Conservation (phyloP, 37 sponge, comb jelly and placozoan species). For the Oopsacas minuta region DNA sequence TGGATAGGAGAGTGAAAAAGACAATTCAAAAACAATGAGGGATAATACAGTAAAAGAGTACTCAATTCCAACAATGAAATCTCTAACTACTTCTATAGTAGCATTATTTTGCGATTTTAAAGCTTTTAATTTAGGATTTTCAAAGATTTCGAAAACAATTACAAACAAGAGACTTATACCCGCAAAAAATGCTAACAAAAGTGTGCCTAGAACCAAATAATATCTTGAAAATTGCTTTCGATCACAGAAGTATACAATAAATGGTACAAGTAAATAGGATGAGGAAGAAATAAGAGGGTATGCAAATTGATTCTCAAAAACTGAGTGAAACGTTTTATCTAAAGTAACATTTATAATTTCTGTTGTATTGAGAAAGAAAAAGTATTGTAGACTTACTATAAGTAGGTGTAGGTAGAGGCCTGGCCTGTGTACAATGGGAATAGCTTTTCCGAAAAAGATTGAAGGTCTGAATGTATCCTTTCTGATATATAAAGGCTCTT, state of each 20-base stretch:
- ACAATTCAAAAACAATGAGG: not conserved
- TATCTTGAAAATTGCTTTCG: not conserved
- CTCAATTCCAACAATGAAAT: not conserved
- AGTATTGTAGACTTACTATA: constrained; percentile 11
- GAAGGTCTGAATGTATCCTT: not conserved
- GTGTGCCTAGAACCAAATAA: not conserved
- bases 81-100: not conserved
- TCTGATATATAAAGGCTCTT: not conserved
- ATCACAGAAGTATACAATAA: constrained; percentile 1
- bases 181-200: not conserved
- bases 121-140: not conserved
- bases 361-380: not conserved
- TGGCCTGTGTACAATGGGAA: not conserved
- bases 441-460: not conserved
- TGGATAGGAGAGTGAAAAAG: not conserved
- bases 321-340: not conserved
- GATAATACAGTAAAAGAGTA: not conserved
- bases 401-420: not conserved
- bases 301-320: not conserved
- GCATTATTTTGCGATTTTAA: not conserved
- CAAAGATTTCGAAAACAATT: not conserved
- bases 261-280: not conserved
- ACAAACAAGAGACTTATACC: not conserved
- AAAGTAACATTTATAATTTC: not conserved
- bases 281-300: not conserved